Base-by-base conservation (phyloP, 2,888 invertebrate species). In the Thereva unica region DNA sequence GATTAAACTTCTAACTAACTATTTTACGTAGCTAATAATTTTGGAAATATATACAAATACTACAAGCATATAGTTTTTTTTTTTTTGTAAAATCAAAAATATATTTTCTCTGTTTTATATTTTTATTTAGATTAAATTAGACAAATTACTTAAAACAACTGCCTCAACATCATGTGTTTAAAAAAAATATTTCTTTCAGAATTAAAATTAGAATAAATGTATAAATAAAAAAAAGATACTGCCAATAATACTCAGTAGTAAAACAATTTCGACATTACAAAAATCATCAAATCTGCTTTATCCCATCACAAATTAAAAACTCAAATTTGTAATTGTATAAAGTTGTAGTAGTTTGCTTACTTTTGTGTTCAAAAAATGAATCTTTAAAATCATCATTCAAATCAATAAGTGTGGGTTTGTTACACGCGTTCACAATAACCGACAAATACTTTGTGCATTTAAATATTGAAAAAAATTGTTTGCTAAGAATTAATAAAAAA, bases 241-340 rank as follows among this genome's bases (percentile, higher is more conserved):
- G 59, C 59, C 59, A 59, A 59, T 59, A 59, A 45, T 59, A 23
- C 23, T 23, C 23, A 23, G 23, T 49, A 59, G 12, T 12, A 47
- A 10, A 47, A 47, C 59, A 49, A 59, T 59, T 59, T 59, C 59
- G 59, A 59, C 59, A 59, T 59, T 59, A 59, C 59, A 47, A 59
- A 47, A 6, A 23, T 23, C 23, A 23, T 23, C 23, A 23, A 23
- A 23, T 23, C 23, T 23, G 23, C 23, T 35, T 49, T 47, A 23
- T 55, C n/a, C 12, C 10, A 38, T 5, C 35, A 59, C 37, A 59
- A 59, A 35, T 38, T n/a, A 8, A 47, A 44, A 57, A 35, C 3
- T 5, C 45, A 59, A 47, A 35, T 41, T 41, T 59, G 59, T 59
- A 59, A 59, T 47, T 41, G 35, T 44, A 42, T 56, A 44, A 9